phyloP scores from a whole-genome alignment of 2,888 invertebrate species.

The Drosophila setosimentum region DNA sequence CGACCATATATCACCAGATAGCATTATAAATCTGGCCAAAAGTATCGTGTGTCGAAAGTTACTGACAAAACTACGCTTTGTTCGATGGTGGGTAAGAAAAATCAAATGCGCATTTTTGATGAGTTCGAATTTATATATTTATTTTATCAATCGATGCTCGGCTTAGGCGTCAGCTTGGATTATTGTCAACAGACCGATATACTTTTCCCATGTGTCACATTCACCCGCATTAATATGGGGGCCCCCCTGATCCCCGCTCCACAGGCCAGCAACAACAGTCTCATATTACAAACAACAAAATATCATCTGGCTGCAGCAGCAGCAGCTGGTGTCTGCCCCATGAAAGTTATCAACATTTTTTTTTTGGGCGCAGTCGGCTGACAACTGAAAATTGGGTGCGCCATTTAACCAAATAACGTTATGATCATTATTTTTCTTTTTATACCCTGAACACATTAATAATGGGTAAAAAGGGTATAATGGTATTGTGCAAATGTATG shows the following conservation, averaged over 20 bases:
- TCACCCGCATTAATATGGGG: conserved; percentile 37
- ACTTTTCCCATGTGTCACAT: conserved; percentile 53
- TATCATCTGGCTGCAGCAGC: conserved; percentile 51
- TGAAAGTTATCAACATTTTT: conserved; percentile 59
- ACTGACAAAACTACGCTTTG: conserved; percentile 55
- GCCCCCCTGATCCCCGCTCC: not conserved
- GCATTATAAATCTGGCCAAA: conserved; percentile 13
- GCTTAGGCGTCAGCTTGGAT: conserved; percentile 20
- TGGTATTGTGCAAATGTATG: too few species aligned
- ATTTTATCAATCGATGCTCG: conserved; percentile 26
- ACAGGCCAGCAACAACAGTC: conserved; percentile 20
- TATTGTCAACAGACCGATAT: conserved; percentile 36
- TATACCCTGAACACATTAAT: too few species aligned
- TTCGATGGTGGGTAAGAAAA: conserved; percentile 8
- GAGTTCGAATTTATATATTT: conserved; percentile 36
- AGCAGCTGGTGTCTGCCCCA: conserved; percentile 50
- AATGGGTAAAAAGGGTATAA: too few species aligned
- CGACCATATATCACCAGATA: conserved; percentile 17
- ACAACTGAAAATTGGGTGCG: conserved; percentile 64
- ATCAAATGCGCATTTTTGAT: conserved; percentile 26
- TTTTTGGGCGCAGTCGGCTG: conserved; percentile 53
- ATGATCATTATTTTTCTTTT: conserved; percentile 5
- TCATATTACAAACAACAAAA: conserved; percentile 59
- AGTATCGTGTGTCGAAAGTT: conserved; percentile 41
- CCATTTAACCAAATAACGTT: conserved; percentile 28